A percentile compares a stretch with the other conserved stretches of the same genome.
phyloP scores from a whole-genome alignment of 1,140 invertebrate genomes.

The Drosophila saltans region DNA sequence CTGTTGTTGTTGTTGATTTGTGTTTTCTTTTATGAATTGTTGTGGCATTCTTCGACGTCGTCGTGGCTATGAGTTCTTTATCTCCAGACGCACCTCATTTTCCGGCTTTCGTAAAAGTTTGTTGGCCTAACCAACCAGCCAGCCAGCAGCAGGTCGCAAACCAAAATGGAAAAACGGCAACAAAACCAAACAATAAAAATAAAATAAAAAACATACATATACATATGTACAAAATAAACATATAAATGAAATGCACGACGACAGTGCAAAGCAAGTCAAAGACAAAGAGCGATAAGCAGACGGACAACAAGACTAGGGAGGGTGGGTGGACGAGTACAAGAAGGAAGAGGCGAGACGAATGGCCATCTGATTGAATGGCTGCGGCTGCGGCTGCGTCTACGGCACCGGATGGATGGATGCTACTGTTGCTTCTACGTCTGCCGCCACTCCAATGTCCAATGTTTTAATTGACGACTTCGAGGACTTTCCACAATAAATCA shows the following conservation, averaged over 20 bases:
- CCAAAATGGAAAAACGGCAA: slow-evolving; percentile 22
- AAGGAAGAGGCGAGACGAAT: neutral
- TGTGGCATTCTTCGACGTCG: slow-evolving; percentile 68
- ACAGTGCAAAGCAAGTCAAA: neutral
- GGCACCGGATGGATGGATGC: neutral
- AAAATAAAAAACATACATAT: neutral
- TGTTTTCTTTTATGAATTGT: slow-evolving; percentile 68
- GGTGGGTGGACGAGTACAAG: neutral
- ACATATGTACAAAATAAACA: too few relatives aligned
- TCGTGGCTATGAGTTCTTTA: slow-evolving; percentile 57
- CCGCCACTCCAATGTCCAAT: slow-evolving; percentile 10
- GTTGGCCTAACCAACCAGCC: slow-evolving; percentile 14
- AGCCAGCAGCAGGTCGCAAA: slow-evolving; percentile 32
- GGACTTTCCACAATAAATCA: slow-evolving; percentile 75
- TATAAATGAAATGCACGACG: neutral
- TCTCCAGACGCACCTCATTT: slow-evolving; percentile 75
- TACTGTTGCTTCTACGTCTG: slow-evolving; percentile 12
- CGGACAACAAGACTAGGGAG: neutral
- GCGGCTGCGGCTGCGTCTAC: neutral
- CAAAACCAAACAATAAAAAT: slow-evolving; percentile 1
- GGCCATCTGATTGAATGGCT: neutral
- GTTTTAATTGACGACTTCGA: slow-evolving; percentile 66
- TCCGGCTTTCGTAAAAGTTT: slow-evolving; percentile 66
- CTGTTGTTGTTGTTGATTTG: slow-evolving; percentile 24
- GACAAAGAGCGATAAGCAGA: slow-evolving; percentile 40